phyloP scores from a whole-genome alignment of 23 tunicate genomes.

The Aplidium turbinatum region DNA sequence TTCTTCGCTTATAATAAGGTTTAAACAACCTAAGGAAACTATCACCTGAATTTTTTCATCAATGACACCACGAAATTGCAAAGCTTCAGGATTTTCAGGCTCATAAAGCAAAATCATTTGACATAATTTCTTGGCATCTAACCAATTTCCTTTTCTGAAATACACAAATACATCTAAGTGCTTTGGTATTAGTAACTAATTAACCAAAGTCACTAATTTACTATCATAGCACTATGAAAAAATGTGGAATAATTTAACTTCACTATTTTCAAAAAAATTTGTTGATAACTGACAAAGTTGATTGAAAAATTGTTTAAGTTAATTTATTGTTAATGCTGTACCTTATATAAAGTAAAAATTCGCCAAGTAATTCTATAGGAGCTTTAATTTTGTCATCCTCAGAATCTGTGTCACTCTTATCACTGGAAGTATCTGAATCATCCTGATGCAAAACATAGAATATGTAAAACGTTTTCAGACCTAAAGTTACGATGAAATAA shows the following conservation, averaged over 20 bases:
- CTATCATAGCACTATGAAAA: background rate
- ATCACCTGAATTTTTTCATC: slow-evolving; percentile 74
- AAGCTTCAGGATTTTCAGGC: slow-evolving; percentile 78
- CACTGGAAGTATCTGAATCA: background rate
- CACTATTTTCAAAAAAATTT: no score
- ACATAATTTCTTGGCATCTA: slow-evolving; percentile 82
- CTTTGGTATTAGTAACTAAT: no score
- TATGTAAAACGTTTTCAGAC: no score
- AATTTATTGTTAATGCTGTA: no score
- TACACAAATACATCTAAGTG: background rate
- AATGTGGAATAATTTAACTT: no score
- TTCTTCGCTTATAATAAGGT: no score
- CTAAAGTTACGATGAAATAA: no score
- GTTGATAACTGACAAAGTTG: no score
- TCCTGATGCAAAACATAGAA: no score
- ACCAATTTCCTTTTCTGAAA: slow-evolving; percentile 70
- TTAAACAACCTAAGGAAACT: no score
- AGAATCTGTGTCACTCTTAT: slow-evolving; percentile 31
- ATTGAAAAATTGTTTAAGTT: no score
- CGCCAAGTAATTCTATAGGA: slow-evolving; percentile 80
- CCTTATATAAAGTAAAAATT: slow-evolving; percentile 77
- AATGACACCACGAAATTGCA: slow-evolving; percentile 61
- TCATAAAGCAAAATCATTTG: slow-evolving; percentile 88
- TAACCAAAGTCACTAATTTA: no score
- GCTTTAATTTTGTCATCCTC: slow-evolving; percentile 66